Evolutionary conservation across 1,140 invertebrate genomes (phyloP).

Genomic region (Dendrolimus punctatus): DNA sequence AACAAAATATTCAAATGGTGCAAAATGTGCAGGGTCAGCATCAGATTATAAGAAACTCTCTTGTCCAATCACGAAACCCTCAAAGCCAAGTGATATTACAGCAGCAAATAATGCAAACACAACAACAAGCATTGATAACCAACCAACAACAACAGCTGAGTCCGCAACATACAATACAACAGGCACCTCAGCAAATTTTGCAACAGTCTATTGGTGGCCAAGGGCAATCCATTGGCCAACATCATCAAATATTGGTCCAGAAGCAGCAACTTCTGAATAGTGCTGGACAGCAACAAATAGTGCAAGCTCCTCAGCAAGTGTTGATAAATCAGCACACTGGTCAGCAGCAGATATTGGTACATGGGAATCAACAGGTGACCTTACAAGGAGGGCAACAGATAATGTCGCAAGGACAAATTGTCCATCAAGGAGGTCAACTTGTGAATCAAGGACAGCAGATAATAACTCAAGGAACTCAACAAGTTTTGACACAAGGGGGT

Average conservation of each 20-base stretch:
- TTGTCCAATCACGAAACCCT: slow-evolving; percentile 59
- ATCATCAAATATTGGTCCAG: slow-evolving; percentile 67
- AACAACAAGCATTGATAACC: slow-evolving; percentile 56
- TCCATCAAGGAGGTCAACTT: slow-evolving; percentile 58
- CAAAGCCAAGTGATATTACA: slow-evolving; percentile 68
- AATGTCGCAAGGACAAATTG: slow-evolving; percentile 60
- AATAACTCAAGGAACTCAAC: slow-evolving; percentile 52
- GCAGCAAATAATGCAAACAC: slow-evolving; percentile 68
- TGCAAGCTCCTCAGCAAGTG: slow-evolving; percentile 57
- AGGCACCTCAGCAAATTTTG: slow-evolving; percentile 49
- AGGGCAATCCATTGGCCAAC: slow-evolving; percentile 48
- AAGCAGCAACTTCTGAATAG: slow-evolving; percentile 60
- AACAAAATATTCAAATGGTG: slow-evolving; percentile 69
- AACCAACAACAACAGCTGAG: slow-evolving; percentile 59
- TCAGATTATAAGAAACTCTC: slow-evolving; percentile 62
- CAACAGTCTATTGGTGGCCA: slow-evolving; percentile 58
- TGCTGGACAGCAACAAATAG: slow-evolving; percentile 60
- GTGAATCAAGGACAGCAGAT: slow-evolving; percentile 62
- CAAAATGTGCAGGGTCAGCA: slow-evolving; percentile 63
- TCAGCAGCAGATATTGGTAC: slow-evolving; percentile 63
- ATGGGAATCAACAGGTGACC: slow-evolving; percentile 63
- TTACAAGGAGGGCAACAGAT: slow-evolving; percentile 61
- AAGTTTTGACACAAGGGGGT: slow-evolving; percentile 56
- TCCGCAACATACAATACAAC: slow-evolving; percentile 60
- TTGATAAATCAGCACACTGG: slow-evolving; percentile 62